phyloP scores from a whole-genome alignment of 2,113 vertebrate genomes.

The Ptilorrhoa leucosticta region DNA sequence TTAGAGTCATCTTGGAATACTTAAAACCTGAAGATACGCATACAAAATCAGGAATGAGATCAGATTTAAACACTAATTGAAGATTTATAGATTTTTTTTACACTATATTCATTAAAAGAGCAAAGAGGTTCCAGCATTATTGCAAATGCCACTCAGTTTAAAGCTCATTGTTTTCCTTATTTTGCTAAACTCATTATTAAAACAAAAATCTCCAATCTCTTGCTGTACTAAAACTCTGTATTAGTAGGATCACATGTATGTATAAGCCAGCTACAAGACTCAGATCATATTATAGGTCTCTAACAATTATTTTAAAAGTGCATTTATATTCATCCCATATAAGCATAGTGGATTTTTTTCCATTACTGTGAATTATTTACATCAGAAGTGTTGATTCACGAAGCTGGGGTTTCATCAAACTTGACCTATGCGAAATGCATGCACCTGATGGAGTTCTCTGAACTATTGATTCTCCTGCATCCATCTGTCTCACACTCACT shows the following conservation, averaged over 20 bases:
- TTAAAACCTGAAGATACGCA: background rate
- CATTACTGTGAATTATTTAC: constrained; percentile 13
- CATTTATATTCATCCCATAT: background rate
- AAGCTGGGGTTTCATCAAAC: background rate
- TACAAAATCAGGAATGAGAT: background rate
- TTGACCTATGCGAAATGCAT: background rate
- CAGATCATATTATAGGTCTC: background rate
- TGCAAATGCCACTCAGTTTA: background rate
- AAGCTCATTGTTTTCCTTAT: background rate
- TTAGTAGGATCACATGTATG: background rate
- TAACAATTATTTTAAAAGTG: background rate
- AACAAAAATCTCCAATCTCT: background rate
- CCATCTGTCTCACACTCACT: constrained; percentile 1
- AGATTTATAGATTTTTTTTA: background rate
- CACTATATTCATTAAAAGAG: background rate
- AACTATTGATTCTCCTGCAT: background rate
- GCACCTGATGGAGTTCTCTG: background rate
- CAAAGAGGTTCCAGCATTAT: background rate
- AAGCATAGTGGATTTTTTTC: background rate
- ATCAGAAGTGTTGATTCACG: constrained; percentile 12
- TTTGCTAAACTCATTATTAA: background rate
- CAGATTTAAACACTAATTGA: background rate
- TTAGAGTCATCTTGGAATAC: background rate
- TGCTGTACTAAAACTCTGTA: background rate
- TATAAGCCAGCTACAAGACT: background rate